Evolutionary conservation across 1,140 invertebrate genomes (phyloP).

Genomic region (Agrypnia vestita): DNA sequence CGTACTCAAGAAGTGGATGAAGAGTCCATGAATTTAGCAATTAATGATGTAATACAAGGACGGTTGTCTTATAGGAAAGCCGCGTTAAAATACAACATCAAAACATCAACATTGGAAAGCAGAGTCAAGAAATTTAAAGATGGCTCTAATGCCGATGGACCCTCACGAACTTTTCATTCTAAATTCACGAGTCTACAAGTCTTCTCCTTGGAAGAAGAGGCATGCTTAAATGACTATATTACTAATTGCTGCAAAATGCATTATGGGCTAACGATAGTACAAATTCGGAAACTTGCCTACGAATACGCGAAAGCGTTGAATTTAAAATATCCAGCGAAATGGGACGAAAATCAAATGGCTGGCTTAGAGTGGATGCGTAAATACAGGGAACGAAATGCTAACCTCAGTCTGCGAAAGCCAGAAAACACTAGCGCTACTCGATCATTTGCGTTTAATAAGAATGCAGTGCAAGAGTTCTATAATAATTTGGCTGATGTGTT

Average conservation of each 20-base stretch:
- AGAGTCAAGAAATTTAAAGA: too few species aligned
- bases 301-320: conserved; percentile 63
- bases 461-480: conserved; percentile 67
- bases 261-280: too few species aligned
- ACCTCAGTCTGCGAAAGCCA: conserved; percentile 65
- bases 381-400: conserved; percentile 53
- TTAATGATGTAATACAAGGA: too few species aligned
- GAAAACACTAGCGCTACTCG: conserved; percentile 67
- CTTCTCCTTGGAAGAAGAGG: too few species aligned
- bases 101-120: too few species aligned
- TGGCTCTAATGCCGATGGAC: conserved; percentile 1
- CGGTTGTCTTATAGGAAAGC: background rate
- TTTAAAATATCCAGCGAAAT: conserved; percentile 60
- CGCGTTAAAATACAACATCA: too few species aligned
- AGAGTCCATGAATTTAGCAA: too few species aligned
- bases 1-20: too few species aligned
- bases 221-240: too few species aligned
- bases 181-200: background rate
- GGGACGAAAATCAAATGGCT: conserved; percentile 59
- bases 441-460: too few species aligned
- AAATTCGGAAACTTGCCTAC: conserved; percentile 63
- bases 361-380: conserved; percentile 56
- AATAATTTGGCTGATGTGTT: conserved; percentile 62
- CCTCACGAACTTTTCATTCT: conserved; percentile 1
- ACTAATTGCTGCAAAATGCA: too few species aligned